These are phyloP conservation scores for Camponotus vicinus DNA, from an alignment of 1,140 invertebrate species.

Conservation along the genomic window DNA sequence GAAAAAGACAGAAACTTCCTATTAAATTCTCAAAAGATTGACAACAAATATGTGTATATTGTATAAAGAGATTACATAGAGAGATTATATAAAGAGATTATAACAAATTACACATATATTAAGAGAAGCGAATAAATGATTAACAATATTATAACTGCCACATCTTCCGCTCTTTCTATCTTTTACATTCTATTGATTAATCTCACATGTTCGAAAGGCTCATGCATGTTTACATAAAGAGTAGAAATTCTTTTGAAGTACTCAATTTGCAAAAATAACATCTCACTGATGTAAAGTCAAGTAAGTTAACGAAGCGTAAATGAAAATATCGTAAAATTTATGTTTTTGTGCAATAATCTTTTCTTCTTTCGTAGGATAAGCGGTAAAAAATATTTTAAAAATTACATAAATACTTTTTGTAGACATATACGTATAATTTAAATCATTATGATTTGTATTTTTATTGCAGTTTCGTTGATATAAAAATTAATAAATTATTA, in stretches of 20 bases:
- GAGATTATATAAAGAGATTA: too few relatives aligned
- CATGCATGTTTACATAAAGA: slow-evolving; percentile 5
- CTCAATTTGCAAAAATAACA: slow-evolving; percentile 35
- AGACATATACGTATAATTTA: not conserved
- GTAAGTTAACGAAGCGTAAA: slow-evolving; percentile 11
- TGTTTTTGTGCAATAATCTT: slow-evolving; percentile 4
- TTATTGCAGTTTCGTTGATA: not conserved
- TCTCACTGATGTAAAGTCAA: slow-evolving; percentile 27
- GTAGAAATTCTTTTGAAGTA: slow-evolving; percentile 42
- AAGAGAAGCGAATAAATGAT: slow-evolving; percentile 51
- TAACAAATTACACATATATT: too few relatives aligned
- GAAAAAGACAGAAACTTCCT: slow-evolving; percentile 50
- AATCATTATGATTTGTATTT: not conserved
- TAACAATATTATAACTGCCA: slow-evolving; percentile 61
- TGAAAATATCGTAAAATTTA: not conserved
- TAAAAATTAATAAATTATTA: not conserved
- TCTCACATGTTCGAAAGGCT: slow-evolving; percentile 12
- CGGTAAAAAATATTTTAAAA: slow-evolving; percentile 15
- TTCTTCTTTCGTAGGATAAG: slow-evolving; percentile 5
- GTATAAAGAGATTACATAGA: slow-evolving; percentile 43
- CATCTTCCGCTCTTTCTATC: not conserved
- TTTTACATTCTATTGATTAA: slow-evolving; percentile 54
- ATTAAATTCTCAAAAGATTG: slow-evolving; percentile 52
- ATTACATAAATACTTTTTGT: not conserved
- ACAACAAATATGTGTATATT: not conserved